phyloP scores from a whole-genome alignment of 2,113 vertebrate genomes.

The Passer montanus region DNA sequence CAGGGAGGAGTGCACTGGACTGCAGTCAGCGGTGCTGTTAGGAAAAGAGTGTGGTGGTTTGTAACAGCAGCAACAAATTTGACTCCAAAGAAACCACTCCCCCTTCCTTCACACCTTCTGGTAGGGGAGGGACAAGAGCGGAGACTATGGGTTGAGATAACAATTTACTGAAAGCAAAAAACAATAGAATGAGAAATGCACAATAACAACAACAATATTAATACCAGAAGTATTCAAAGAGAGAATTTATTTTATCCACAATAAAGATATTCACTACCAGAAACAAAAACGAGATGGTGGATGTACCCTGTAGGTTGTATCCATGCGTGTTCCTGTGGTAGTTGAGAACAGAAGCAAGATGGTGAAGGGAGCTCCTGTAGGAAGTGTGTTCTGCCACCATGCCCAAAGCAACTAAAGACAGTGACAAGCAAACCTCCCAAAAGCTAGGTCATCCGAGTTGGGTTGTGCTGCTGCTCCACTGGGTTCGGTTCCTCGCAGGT shows the following conservation, averaged over 20 bases:
- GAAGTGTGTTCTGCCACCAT: background rate
- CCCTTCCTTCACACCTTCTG: background rate
- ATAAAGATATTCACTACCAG: background rate
- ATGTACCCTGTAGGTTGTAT: rapidly evolving
- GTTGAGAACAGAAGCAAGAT: background rate
- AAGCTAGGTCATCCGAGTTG: rapidly evolving
- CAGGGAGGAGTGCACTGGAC: background rate
- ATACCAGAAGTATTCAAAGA: background rate
- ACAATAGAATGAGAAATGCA: background rate
- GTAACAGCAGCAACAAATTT: background rate
- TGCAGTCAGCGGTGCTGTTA: rapidly evolving
- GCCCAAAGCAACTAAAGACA: background rate
- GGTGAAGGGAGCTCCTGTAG: background rate
- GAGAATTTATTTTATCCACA: background rate
- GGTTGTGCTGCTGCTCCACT: background rate
- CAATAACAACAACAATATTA: background rate
- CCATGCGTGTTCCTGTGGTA: background rate
- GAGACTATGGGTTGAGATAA: background rate
- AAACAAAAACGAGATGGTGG: background rate
- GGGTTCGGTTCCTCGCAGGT: background rate
- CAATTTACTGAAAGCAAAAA: background rate
- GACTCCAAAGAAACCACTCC: background rate
- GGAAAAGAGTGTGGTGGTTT: background rate
- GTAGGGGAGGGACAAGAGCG: background rate
- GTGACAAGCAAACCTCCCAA: background rate